Evolutionary conservation across 1,140 invertebrate species (phyloP), one percentile per base, ranked within the genome.

Genomic region (Cataglyphis hispanica): DNA sequence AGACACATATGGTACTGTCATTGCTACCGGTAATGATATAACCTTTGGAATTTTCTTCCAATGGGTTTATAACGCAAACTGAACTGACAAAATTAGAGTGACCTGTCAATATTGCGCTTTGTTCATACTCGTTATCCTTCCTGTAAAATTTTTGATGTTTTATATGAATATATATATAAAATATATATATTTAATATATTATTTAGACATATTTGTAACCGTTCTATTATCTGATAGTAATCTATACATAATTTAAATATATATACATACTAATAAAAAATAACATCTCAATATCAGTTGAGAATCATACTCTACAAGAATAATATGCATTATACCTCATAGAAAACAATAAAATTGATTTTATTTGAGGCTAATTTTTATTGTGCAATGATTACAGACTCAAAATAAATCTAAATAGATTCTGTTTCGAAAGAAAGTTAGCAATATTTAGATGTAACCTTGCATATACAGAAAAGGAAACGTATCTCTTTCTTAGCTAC

Each of bases 21-120:
- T 99, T 98, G 89, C 98, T 98, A 11, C 98, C 98, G 40, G 98
- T 99, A 2, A 98, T 94, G 89, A 99, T 97, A 2, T 98, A 93
- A 25, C 98, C 98, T 43, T 97, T 96, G 7, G 97, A 97, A 94
- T 96, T 96, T 25, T 95, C 95, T 84, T 96, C 93, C 85, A 96
- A 96, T 5, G 97, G 96, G 61, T 97, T 96, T 87, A 98, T 92
- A 87, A 97, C 97, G 92, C 97, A 97, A 0, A 99, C 97, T 88
- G 97, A 97, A 2, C 97, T 97, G 0, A 99, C 97, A 94, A 98
- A 99, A 91, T 98, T 98, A 70, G 96, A 97, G 91, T 99, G 98
- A 43, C 98, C 98, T 89, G 96, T 96, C 89, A 98, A 97, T 2
- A 97, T 97, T 80, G 96, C 96, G 7, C 96, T 96, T 92, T 97